Evolutionary conservation across 30 jellyfish, hydroid and myxozoan genomes (phyloP).

Genomic region (Chrysaora quinquecirrha): DNA sequence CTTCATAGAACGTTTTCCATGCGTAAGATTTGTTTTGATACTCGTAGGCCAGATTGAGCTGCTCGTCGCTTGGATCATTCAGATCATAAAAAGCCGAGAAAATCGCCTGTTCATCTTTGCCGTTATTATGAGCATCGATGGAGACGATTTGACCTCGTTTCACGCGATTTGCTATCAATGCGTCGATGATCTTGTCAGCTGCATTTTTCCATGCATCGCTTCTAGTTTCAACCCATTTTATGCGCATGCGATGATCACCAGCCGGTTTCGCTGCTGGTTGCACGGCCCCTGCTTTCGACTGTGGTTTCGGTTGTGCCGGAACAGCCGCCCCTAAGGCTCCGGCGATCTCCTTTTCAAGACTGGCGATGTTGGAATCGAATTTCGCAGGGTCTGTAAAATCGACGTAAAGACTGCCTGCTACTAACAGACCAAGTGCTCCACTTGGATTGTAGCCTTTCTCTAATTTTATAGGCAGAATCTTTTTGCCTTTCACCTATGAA

Average conservation of each 20-base stretch:
- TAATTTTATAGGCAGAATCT: conserved; percentile 23
- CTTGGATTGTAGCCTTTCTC: conserved; percentile 25
- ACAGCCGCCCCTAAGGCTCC: not conserved
- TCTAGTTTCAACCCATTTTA: conserved; percentile 15
- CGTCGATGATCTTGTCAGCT: conserved; percentile 6
- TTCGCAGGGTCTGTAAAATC: conserved; percentile 31
- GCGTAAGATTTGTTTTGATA: conserved; percentile 12
- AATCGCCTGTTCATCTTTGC: conserved; percentile 13
- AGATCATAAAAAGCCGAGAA: conserved; percentile 25
- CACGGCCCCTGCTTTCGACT: not conserved
- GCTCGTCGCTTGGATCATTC: conserved; percentile 29
- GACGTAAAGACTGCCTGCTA: conserved; percentile 27
- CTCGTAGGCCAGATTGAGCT: conserved; percentile 26
- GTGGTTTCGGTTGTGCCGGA: not conserved
- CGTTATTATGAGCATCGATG: conserved; percentile 28
- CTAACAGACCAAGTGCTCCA: conserved; percentile 39
- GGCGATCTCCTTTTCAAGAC: conserved; percentile 17
- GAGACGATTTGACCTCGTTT: conserved; percentile 18
- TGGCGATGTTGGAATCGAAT: conserved; percentile 12
- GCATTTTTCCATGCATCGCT: conserved; percentile 16
- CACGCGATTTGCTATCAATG: conserved; percentile 1
- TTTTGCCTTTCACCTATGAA: conserved; percentile 27
- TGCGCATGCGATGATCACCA: conserved; percentile 22
- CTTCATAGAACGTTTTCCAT: conserved; percentile 20
- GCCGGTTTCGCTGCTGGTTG: not conserved